Conservation (phyloP, 92 coral and sea anemone genomes). For the Micromussa lordhowensis region DNA sequence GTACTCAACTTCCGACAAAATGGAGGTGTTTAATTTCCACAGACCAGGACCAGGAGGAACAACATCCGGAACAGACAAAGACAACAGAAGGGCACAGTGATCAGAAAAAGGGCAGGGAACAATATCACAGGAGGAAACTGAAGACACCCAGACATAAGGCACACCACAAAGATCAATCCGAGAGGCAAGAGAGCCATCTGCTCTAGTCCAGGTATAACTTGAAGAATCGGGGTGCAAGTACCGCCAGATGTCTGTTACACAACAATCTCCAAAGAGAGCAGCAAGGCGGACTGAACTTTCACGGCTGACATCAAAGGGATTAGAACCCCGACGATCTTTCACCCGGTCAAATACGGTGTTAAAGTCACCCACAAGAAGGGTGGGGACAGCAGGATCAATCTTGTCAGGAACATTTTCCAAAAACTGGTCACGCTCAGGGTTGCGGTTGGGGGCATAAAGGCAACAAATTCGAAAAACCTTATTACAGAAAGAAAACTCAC, state of each 20-base stretch:
- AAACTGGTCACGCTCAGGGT: slow-evolving; percentile 34
- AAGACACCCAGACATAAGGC: slow-evolving; percentile 14
- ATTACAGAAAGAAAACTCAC: neutral
- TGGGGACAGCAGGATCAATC: neutral
- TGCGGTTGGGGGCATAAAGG: slow-evolving; percentile 19
- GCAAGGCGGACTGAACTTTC: neutral
- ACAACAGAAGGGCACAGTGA: neutral
- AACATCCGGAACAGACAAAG: neutral
- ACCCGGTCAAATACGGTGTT: neutral
- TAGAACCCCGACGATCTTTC: neutral
- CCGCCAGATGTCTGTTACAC: slow-evolving; percentile 40
- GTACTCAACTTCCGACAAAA: neutral
- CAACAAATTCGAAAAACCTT: neutral
- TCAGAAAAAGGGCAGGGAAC: slow-evolving; percentile 30
- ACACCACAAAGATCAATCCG: slow-evolving; percentile 47
- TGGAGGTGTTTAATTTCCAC: slow-evolving; percentile 17
- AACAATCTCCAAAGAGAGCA: neutral
- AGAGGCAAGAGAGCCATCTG: slow-evolving; percentile 41
- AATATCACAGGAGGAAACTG: neutral
- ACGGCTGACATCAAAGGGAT: neutral
- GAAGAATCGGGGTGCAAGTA: neutral
- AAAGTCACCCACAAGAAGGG: neutral
- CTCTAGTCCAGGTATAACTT: slow-evolving; percentile 30
- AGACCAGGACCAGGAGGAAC: slow-evolving; percentile 24
- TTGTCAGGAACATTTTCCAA: neutral